These are phyloP conservation scores for Habrosyne pyritoides DNA, from an alignment of 2,888 invertebrate species.

Conservation along the genomic window DNA sequence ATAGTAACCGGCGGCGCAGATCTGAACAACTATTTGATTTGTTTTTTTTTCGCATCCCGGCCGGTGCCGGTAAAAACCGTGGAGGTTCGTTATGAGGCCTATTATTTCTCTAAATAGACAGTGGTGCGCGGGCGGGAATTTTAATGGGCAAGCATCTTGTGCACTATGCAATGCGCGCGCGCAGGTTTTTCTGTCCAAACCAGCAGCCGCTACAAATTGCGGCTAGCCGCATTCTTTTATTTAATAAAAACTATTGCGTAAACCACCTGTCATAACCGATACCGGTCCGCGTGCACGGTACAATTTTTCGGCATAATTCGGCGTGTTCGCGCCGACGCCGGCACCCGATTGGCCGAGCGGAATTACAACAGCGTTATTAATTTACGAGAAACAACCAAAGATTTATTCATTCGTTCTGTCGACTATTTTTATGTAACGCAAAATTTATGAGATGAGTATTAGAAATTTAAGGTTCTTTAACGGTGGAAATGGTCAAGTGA, in stretches of 20 bases:
- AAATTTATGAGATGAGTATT: conserved; percentile 38
- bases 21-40: conserved; percentile 18
- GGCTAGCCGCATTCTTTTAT: conserved; percentile 16
- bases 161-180: conserved; percentile 52
- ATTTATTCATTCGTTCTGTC: conserved; percentile 37
- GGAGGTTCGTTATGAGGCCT: conserved; percentile 57
- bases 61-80: conserved; percentile 23
- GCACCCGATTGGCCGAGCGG: conserved; percentile 6
- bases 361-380: conserved; percentile 33
- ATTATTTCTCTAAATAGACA: conserved; percentile 75
- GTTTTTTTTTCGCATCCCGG: conserved; percentile 15
- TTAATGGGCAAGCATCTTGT: conserved; percentile 67
- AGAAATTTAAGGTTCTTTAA: conserved; percentile 47
- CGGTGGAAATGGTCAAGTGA: conserved; percentile 22
- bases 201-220: conserved; percentile 46
- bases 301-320: conserved; percentile 16
- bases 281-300: conserved; percentile 21
- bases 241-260: conserved; percentile 28
- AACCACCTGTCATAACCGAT: conserved; percentile 34
- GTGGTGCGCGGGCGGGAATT: conserved; percentile 70
- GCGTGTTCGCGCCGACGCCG: neutral
- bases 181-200: conserved; percentile 50
- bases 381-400: conserved; percentile 27
- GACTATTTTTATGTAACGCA: conserved; percentile 47
- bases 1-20: conserved; percentile 16